Evolutionary conservation across 2,888 invertebrate genomes (phyloP).

Genomic region (Drosophila formosana): DNA sequence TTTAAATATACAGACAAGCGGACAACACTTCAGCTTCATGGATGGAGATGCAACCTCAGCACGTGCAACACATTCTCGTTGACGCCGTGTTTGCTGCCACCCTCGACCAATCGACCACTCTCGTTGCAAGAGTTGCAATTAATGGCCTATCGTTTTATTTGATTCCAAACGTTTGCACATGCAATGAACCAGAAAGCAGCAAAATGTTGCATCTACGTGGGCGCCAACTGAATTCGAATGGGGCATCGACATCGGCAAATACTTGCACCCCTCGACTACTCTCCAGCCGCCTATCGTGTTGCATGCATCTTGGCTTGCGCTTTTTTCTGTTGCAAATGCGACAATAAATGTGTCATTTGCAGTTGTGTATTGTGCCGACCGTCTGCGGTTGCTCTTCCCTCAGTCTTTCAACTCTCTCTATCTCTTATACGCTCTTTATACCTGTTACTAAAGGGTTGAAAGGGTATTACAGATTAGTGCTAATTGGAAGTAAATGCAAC

Average conservation of each 20-base stretch:
- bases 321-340: conserved; percentile 18
- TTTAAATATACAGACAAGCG: conserved; percentile 13
- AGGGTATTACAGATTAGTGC: no score
- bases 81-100: conserved; percentile 3
- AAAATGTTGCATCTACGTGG: conserved; percentile 68
- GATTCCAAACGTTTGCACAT: conserved; percentile 74
- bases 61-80: conserved; percentile 9
- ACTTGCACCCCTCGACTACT: conserved; percentile 8
- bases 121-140: conserved; percentile 56
- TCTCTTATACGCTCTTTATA: neutral
- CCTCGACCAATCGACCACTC: conserved; percentile 15
- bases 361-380: conserved; percentile 49
- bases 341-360: conserved; percentile 64
- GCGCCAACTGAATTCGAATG: conserved; percentile 20
- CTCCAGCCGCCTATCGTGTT: neutral
- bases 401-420: neutral
- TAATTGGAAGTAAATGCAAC: no score
- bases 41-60: conserved; percentile 37
- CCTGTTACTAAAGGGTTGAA: no score
- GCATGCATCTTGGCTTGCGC: conserved; percentile 18
- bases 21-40: conserved; percentile 16
- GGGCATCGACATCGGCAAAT: conserved; percentile 6
- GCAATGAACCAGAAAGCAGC: conserved; percentile 74
- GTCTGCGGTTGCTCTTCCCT: conserved; percentile 36
- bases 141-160: conserved; percentile 69